Evolutionary conservation across 2,113 vertebrate genomes (phyloP).

Genomic region (Antigone vipio): DNA sequence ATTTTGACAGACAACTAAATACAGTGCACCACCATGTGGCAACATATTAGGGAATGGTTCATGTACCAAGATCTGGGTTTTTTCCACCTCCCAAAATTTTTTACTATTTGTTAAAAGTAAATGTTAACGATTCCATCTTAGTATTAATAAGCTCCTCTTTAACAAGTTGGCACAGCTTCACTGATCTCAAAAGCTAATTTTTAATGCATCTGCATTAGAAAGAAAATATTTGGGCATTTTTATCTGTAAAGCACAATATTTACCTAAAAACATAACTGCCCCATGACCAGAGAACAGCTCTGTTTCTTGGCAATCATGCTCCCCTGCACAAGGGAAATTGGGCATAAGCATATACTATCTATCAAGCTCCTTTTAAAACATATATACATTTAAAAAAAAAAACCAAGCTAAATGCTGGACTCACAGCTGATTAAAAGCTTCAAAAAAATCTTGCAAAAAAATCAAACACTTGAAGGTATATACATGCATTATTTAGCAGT

Average conservation of each 20-base stretch:
- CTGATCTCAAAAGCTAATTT: not conserved
- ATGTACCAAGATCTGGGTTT: not conserved
- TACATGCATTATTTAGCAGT: conserved; percentile 8
- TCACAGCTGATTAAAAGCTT: not conserved
- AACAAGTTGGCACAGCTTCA: not conserved
- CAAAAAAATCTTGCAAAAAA: not conserved
- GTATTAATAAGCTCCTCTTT: not conserved
- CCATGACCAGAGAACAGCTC: not conserved
- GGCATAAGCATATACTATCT: not conserved
- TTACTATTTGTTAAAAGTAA: not conserved
- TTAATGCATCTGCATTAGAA: not conserved
- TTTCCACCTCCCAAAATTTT: not conserved
- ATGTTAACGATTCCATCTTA: not conserved
- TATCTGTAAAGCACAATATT: not conserved
- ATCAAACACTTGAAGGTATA: not conserved
- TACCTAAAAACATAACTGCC: not conserved
- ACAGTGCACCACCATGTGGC: conserved; percentile 59
- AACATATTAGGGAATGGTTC: not conserved
- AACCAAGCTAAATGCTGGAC: not conserved
- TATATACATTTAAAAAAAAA: not conserved
- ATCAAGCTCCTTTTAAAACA: not conserved
- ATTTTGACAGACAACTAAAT: conserved; percentile 55
- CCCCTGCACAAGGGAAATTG: not conserved
- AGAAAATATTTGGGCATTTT: not conserved
- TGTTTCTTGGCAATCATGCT: not conserved